A percentile compares a stretch with the other conserved stretches of the same genome.
These are phyloP conservation scores for Cantharis rufa DNA, from an alignment of 2,888 invertebrate genomes.

Conservation along the genomic window DNA sequence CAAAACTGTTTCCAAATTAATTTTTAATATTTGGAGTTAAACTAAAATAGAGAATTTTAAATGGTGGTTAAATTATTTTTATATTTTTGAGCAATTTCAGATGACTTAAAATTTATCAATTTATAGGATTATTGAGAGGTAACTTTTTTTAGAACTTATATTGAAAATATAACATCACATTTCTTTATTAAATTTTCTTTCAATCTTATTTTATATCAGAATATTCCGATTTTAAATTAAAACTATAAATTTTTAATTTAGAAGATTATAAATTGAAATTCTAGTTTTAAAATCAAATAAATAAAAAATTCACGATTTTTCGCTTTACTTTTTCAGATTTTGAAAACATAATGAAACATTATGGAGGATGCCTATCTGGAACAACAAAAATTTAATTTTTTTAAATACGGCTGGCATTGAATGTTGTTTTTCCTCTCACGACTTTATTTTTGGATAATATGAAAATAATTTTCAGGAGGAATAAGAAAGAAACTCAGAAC, in stretches of 20 bases:
- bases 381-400: too few relatives aligned
- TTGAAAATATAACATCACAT: not conserved
- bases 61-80: not conserved
- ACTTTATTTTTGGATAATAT: too few relatives aligned
- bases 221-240: not conserved
- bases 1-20: too few relatives aligned
- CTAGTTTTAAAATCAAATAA: not conserved
- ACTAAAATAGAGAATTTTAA: not conserved
- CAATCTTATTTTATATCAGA: not conserved
- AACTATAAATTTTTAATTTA: not conserved
- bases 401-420: too few relatives aligned
- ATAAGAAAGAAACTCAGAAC: too few relatives aligned
- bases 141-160: not conserved
- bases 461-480: too few relatives aligned
- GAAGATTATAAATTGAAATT: not conserved
- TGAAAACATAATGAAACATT: too few relatives aligned
- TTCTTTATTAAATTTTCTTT: not conserved
- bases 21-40: not conserved
- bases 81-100: not conserved
- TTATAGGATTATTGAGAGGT: not conserved
- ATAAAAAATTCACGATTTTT: too few relatives aligned
- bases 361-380: too few relatives aligned
- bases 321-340: too few relatives aligned
- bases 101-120: not conserved
- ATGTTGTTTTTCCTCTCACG: too few relatives aligned